Evolutionary conservation across 2,888 invertebrate species (phyloP).

Genomic region (Rhagium mordax): DNA sequence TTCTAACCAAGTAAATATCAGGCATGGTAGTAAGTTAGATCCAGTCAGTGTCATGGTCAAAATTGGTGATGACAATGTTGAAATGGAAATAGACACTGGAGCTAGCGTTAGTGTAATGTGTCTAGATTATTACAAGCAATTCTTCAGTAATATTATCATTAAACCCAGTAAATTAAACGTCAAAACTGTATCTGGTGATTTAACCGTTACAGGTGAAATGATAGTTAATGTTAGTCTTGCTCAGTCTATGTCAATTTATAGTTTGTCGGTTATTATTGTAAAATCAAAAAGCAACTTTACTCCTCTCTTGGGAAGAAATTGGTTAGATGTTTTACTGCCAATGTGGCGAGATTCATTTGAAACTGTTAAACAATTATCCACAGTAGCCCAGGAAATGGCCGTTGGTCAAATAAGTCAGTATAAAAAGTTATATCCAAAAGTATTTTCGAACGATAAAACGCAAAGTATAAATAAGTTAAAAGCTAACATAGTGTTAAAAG

Average conservation of each 20-base stretch:
- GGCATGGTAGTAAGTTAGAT: not conserved
- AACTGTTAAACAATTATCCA: not conserved
- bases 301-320: not conserved
- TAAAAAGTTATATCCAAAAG: not conserved
- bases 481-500: too few species aligned
- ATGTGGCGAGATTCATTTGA: not conserved
- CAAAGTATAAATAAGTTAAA: too few species aligned
- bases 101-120: not conserved
- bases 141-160: not conserved
- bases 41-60: not conserved
- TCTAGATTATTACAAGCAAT: not conserved
- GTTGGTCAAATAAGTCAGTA: too few species aligned
- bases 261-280: not conserved
- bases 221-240: not conserved
- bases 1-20: not conserved
- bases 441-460: not conserved
- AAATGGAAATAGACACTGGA: not conserved
- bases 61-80: not conserved
- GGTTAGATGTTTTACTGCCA: not conserved
- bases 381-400: too few species aligned
- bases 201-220: not conserved
- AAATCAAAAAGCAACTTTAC: not conserved
- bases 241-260: not conserved
- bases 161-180: not conserved
- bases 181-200: not conserved